Base-by-base conservation (phyloP, 2,888 invertebrate genomes). In the Chloroclysta siterata region DNA sequence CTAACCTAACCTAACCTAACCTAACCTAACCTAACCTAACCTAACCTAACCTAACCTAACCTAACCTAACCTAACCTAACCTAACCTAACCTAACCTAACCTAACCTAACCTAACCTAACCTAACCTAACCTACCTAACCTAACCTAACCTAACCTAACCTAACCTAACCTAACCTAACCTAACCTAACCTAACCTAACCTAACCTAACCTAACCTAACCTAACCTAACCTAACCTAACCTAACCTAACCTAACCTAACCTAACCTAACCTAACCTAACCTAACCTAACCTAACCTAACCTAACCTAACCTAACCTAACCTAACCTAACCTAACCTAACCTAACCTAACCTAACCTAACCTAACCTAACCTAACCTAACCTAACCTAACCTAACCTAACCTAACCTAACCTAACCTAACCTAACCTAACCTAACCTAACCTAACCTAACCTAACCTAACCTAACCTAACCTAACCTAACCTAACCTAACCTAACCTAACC, bases 361-460 rank as follows among this genome's bases (percentile, higher is more conserved):
- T 65, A 65, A 65, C 65, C 64, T 60, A 63, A 63, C 62, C 57
- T 69, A 66, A 58, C 58, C 58, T 58, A 58, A 58, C 58, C 58
- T 58, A 67, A 67, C 67, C 67, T 67, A 67, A 67, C 61, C 64
- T 68, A 56, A 59, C 69, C 67, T 65, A 65, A 66, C 65, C 65
- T 65, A 67, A 65, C 67, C 66, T 63, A 67, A 67, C 66, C 66
- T 65, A 66, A 65, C 68, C 68, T 68, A 68, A 68, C 68, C 65
- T 65, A 70, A 70, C 70, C 70, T 70, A 70, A 70, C 70, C 70
- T 72, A 57, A 63, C 57, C 57, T 58, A 58, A 58, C 57, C 54
- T 54, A 70, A 72, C 70, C 70, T 70, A 70, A 72, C 69, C 68
- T 69, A 69, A 68, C 70, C 68, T 70, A 68, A 70, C 70, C 68